These are phyloP conservation scores for Pyrocephalus nanus DNA, from an alignment of 2,797 vertebrate species.

Conservation along the genomic window DNA sequence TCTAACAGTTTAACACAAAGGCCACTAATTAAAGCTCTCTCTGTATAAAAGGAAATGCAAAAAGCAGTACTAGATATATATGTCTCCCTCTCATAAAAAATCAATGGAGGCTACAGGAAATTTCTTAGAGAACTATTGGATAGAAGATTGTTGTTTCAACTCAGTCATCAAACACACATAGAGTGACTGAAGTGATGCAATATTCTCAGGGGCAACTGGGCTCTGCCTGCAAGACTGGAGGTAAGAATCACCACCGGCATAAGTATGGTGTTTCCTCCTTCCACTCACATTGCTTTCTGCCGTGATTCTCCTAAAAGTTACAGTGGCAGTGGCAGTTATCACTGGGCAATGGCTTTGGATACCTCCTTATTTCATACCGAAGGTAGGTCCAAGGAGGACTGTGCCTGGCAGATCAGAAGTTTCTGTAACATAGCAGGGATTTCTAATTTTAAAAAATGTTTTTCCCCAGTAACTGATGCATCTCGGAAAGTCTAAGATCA, in stretches of 20 bases:
- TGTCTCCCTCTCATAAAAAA: not conserved
- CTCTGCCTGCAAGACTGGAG: not conserved
- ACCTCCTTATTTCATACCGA: not conserved
- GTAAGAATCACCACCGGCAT: not conserved
- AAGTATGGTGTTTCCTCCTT: not conserved
- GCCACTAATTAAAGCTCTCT: slow-evolving; percentile 33
- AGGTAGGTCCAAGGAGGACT: not conserved
- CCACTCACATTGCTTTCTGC: not conserved
- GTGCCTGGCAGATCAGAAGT: not conserved
- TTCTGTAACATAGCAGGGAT: not conserved
- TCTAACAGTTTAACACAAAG: slow-evolving; percentile 35
- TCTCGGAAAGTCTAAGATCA: not conserved
- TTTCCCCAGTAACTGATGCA: not conserved
- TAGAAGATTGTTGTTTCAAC: not conserved
- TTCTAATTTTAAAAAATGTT: not conserved
- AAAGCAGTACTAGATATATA: not conserved
- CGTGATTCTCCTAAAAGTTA: not conserved
- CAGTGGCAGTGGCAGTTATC: not conserved
- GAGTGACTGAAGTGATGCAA: not conserved
- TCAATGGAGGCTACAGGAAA: not conserved
- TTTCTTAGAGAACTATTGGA: not conserved
- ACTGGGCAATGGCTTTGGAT: not conserved
- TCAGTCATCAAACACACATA: not conserved
- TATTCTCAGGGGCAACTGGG: not conserved
- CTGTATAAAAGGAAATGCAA: not conserved